A percentile compares a stretch with the other conserved stretches of the same genome.
These are phyloP conservation scores for Anastatus disparis DNA, from an alignment of 1,140 invertebrate species.

Conservation along the genomic window DNA sequence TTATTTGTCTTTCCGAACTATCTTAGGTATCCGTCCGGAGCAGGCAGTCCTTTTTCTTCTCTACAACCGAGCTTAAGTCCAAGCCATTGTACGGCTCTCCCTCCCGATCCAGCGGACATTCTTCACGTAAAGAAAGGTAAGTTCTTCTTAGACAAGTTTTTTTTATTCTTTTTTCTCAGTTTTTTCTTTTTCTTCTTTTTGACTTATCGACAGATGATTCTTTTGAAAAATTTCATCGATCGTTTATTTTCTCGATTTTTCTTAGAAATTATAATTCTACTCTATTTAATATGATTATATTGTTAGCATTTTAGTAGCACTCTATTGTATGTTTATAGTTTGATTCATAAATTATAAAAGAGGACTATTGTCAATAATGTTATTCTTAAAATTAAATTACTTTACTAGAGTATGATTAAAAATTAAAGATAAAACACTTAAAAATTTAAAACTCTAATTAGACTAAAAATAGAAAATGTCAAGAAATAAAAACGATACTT, in stretches of 20 bases:
- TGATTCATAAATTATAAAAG: too few relatives aligned
- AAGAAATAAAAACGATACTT: too few relatives aligned
- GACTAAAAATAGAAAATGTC: too few relatives aligned
- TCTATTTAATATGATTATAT: not conserved
- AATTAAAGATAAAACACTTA: too few relatives aligned
- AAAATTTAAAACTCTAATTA: too few relatives aligned
- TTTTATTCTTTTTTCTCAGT: not conserved
- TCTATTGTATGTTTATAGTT: too few relatives aligned
- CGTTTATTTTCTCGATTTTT: not conserved
- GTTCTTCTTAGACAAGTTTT: conserved; percentile 42
- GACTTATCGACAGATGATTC: conserved; percentile 19
- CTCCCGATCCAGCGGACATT: conserved; percentile 64
- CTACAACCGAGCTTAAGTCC: conserved; percentile 66
- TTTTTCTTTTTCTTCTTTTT: not conserved
- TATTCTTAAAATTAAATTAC: too few relatives aligned
- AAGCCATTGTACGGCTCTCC: conserved; percentile 63
- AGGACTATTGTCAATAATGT: too few relatives aligned
- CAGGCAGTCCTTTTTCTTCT: conserved; percentile 66
- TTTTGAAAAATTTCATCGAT: not conserved
- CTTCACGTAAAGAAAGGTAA: conserved; percentile 66
- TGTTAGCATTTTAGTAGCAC: not conserved
- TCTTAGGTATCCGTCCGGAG: conserved; percentile 64
- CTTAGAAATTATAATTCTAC: not conserved
- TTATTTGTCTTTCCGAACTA: conserved; percentile 9
- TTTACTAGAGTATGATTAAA: too few relatives aligned